These are phyloP conservation scores for Belonocnema kinseyi DNA, from an alignment of 1,140 invertebrate genomes.

Conservation along the genomic window DNA sequence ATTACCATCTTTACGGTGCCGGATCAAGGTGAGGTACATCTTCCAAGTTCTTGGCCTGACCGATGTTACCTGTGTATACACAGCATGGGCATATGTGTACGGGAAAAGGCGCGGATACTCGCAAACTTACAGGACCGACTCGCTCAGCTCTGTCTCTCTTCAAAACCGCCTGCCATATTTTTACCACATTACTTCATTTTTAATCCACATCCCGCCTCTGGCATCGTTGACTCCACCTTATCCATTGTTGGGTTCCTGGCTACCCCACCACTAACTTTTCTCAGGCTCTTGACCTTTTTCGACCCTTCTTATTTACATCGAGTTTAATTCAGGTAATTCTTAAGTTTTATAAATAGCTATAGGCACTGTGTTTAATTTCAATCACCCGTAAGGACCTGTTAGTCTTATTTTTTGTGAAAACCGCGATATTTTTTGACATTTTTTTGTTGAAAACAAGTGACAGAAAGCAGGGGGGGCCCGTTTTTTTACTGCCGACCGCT, in stretches of 20 bases:
- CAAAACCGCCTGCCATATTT: slow-evolving; percentile 19
- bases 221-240: slow-evolving; percentile 9
- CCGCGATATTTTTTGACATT: no score
- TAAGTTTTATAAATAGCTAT: no score
- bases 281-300: not conserved
- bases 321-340: not conserved
- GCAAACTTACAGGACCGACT: slow-evolving; percentile 10
- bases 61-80: slow-evolving; percentile 32
- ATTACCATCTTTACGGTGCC: slow-evolving; percentile 61
- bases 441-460: no score
- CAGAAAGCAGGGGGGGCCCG: no score
- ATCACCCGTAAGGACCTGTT: no score
- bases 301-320: not conserved
- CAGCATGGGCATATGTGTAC: slow-evolving; percentile 31
- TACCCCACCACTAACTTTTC: not conserved
- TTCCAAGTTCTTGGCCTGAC: slow-evolving; percentile 44
- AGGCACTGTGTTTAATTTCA: no score
- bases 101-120: slow-evolving; percentile 38
- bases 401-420: no score
- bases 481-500: no score
- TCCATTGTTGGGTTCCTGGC: not conserved
- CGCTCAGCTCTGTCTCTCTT: slow-evolving; percentile 7
- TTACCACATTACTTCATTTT: slow-evolving; percentile 31
- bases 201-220: slow-evolving; percentile 4
- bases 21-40: slow-evolving; percentile 56